A percentile compares a stretch with the other conserved stretches of the same genome.
Evolutionary conservation across 2,888 invertebrate genomes (phyloP).

Genomic region (Bombylius discolor): DNA sequence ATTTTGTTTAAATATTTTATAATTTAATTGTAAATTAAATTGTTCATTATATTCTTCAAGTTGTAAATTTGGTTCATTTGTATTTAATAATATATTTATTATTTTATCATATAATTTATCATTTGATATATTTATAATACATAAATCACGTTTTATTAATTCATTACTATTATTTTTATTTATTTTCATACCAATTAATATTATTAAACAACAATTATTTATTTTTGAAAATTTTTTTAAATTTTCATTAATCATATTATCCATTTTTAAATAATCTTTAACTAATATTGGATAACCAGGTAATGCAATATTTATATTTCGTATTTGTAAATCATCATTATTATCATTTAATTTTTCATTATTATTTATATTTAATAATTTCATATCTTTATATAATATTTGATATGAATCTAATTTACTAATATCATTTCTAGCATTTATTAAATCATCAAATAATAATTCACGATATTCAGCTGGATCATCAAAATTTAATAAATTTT

Average conservation of each 20-base stretch:
- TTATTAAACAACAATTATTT: conserved; percentile 35
- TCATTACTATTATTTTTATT: conserved; percentile 21
- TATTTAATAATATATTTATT: conserved; percentile 14
- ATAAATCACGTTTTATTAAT: conserved; percentile 45
- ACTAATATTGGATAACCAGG: conserved; percentile 36
- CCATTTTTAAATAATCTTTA: conserved; percentile 22
- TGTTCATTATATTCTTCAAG: conserved; percentile 33
- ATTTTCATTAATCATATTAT: conserved; percentile 35
- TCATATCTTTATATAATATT: conserved; percentile 62
- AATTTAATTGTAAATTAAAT: conserved; percentile 29
- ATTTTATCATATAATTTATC: conserved; percentile 23
- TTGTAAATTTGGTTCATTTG: conserved; percentile 20
- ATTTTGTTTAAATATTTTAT: conserved; percentile 42
- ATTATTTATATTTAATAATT: conserved; percentile 34
- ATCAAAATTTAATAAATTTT: conserved; percentile 38
- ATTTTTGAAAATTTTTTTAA: conserved; percentile 39
- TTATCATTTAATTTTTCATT: not conserved
- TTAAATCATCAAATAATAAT: conserved; percentile 40
- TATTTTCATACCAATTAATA: conserved; percentile 52
- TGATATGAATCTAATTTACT: conserved; percentile 49
- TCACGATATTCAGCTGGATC: conserved; percentile 32
- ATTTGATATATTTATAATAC: conserved; percentile 36
- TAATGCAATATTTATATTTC: conserved; percentile 41
- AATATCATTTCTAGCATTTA: conserved; percentile 53
- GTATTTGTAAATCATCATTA: not conserved